Evolutionary conservation across 2,888 invertebrate genomes (phyloP), one percentile per base, ranked within the genome.

Genomic region (Ophion slaviceki): DNA sequence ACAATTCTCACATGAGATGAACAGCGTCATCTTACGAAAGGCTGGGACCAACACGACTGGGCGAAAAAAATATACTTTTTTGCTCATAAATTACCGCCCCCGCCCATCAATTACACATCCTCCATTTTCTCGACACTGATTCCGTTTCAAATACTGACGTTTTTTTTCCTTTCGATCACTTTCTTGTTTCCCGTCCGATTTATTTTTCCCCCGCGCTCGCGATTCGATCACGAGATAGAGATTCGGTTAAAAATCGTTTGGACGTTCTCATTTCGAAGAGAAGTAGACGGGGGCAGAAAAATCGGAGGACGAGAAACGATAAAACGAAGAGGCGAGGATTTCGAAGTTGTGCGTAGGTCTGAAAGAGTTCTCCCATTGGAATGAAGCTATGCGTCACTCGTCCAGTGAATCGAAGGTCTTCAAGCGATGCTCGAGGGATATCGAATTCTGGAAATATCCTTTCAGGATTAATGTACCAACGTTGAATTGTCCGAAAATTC

Each of bases 171-270:
- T 66, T 68, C 67, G 45, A 66, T 62, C 24, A 45, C 40, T 66
- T 45, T 40, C n/a, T 81, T 57, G 62, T 75, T 64, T 45, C 14
- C 47, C 32, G 8, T n/a, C 28, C n/a, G n/a, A 67, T 47, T 61
- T 61, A 53, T 75, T 81, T 62, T 53, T 45, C 17, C 36, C 45
- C 28, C 64, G 10, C 61, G 45, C 57, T 70, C 64, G 20, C 66
- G 24, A 75, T 66, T 72, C 71, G 66, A 76, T 84, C 66, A 45
- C 70, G 76, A 71, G 75, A 64, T 59, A 20, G 7, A 45, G 47
- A 84, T 72, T 71, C 47, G 32, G 40, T 70, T 76, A 64, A 76
- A 70, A 53, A 80, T 77, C 64, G 57, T 80, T 76, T 47, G 36
- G 32, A 17, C 40, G 64, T 72, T 57, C 28, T 75, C 64, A 28